Evolutionary conservation across 2,113 vertebrate genomes (phyloP).

Genomic region (Mugil cephalus): DNA sequence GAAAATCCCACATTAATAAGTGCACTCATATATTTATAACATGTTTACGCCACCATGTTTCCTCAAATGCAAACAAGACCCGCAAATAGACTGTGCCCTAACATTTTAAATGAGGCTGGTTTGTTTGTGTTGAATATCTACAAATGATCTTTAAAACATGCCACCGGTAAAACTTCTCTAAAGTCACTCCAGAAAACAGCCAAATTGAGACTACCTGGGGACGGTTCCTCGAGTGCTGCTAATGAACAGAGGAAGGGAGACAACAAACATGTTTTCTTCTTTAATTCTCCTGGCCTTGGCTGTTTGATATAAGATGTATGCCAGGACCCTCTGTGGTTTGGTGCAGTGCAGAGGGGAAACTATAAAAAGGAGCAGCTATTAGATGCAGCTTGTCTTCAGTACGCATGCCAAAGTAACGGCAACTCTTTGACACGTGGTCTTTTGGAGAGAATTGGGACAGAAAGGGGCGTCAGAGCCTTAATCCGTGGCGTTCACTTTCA

Average conservation of each 20-base stretch:
- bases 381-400: conserved; percentile 49
- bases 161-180: conserved; percentile 71
- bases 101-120: conserved; percentile 77
- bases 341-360: conserved; percentile 51
- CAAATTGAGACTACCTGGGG: conserved; percentile 68
- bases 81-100: conserved; percentile 65
- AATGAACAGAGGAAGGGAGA: conserved; percentile 74
- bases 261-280: conserved; percentile 76
- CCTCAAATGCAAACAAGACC: conserved; percentile 74
- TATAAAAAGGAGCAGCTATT: conserved; percentile 61
- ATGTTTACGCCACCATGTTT: conserved; percentile 73
- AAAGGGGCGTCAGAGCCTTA: conserved; percentile 42
- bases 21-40: conserved; percentile 77
- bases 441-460: conserved; percentile 56
- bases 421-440: conserved; percentile 49
- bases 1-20: conserved; percentile 73
- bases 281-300: conserved; percentile 72
- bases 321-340: conserved; percentile 62
- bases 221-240: conserved; percentile 72
- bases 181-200: conserved; percentile 77
- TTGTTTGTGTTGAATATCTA: conserved; percentile 79
- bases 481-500: conserved; percentile 28
- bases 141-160: conserved; percentile 83
- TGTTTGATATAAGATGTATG: conserved; percentile 76
- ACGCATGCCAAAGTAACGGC: conserved; percentile 39